Evolutionary conservation across 2,113 vertebrate species (phyloP), one percentile per base, ranked within the genome.

Genomic region (Colius striatus): DNA sequence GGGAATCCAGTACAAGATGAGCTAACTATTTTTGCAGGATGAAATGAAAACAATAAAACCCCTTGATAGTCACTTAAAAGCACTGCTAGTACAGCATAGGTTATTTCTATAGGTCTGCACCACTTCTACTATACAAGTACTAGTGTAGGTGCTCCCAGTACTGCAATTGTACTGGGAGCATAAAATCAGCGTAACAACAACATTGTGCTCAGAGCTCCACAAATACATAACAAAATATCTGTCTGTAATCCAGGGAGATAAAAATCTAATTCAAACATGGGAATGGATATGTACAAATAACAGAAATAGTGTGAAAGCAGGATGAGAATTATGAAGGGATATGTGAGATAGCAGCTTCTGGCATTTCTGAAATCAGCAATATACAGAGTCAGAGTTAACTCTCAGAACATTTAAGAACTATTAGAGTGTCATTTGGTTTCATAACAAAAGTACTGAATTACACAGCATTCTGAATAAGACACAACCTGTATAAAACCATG

Each of bases 341-440:
- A 8, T 0, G 0, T 1, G 34, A 81, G 68, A 17, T 1, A 38
- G 29, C 16, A 92, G 29, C 25, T 57, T 22, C 36, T 29, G 67
- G 50, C 51, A 26, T 5, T 41, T 48, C 66, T 72, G 81, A 51
- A 67, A 81, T 30, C 57, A 84, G 62, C 65, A 55, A 13, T 3
- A 8, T 2, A 1, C 14, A 12, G n/a, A 17, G 32, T 34, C 74
- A 88, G 62, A 79, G 55, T 6, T 26, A 70, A 57, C 54, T 76
- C 47, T 58, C 43, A 47, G 73, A 78, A 75, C 17, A 30, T 65
- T 57, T 50, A 57, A 3, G 3, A 65, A 13, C 63, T 45, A 72
- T 79, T 57, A 78, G 25, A 74, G 54, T 15, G 68, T 9, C 48
- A 53, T 26, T 53, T 48, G n/a, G 11, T 68, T 57, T 76, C 41